Conservation (phyloP, 2,888 invertebrate species). For the Tridacna gigas region DNA sequence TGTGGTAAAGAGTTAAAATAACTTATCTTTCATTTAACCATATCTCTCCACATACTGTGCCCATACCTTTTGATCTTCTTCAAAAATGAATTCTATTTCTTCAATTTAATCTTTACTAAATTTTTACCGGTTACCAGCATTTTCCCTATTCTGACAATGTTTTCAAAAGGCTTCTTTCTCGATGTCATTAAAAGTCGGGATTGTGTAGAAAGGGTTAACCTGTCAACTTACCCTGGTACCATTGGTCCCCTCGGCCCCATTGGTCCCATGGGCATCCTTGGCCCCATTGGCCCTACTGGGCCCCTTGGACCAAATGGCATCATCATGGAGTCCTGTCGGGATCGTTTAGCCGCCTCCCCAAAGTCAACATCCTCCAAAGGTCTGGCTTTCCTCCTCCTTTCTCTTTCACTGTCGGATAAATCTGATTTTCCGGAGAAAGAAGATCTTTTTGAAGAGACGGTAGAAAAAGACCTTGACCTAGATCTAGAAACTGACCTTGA, state of each 20-base stretch:
- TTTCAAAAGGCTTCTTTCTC: too few species aligned
- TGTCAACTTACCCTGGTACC: slow-evolving; percentile 59
- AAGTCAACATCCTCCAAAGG: slow-evolving; percentile 78
- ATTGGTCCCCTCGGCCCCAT: slow-evolving; percentile 53
- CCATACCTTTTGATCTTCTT: too few species aligned
- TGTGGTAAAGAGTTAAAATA: too few species aligned
- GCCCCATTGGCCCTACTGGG: slow-evolving; percentile 53
- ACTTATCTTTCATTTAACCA: too few species aligned
- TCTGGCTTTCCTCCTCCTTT: slow-evolving; percentile 55
- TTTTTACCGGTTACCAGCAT: too few species aligned
- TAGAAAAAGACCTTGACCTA: slow-evolving; percentile 56
- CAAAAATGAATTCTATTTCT: too few species aligned
- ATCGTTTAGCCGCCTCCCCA: slow-evolving; percentile 79
- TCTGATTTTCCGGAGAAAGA: slow-evolving; percentile 50
- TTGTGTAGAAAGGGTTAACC: too few species aligned
- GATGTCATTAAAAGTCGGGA: too few species aligned
- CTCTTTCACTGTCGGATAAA: slow-evolving; percentile 40
- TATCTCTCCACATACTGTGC: too few species aligned
- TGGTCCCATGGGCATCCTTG: slow-evolving; percentile 49
- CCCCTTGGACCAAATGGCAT: slow-evolving; percentile 51
- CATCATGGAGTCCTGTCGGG: slow-evolving; percentile 51
- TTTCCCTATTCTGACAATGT: neutral
- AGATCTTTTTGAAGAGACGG: slow-evolving; percentile 51
- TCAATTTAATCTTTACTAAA: too few species aligned
- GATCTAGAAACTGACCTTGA: slow-evolving; percentile 57